These are phyloP conservation scores for Drosophila arizonae DNA, from an alignment of 1,140 invertebrate genomes.

Conservation along the genomic window DNA sequence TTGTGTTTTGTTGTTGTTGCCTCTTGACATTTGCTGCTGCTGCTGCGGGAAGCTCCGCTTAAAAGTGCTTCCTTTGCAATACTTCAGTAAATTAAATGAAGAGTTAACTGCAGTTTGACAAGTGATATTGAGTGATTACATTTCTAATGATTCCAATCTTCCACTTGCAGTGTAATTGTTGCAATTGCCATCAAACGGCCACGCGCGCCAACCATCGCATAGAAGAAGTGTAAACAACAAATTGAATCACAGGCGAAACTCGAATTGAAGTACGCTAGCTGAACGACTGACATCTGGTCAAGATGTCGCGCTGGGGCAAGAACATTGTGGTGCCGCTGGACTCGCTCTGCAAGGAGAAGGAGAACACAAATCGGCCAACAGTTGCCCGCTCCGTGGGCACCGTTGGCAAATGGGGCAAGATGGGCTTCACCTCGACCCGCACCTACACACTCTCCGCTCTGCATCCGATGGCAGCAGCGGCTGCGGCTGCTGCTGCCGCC, in stretches of 20 bases:
- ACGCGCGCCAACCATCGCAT: slow-evolving; percentile 16
- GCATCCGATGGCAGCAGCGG: slow-evolving; percentile 78
- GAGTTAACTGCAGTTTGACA: background rate
- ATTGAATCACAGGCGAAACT: slow-evolving; percentile 13
- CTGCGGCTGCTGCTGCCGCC: slow-evolving; percentile 77
- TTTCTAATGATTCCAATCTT: background rate
- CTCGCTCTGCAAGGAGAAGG: slow-evolving; percentile 87
- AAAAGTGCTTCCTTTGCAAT: slow-evolving; percentile 15
- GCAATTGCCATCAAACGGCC: slow-evolving; percentile 33
- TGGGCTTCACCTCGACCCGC: slow-evolving; percentile 94
- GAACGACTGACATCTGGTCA: slow-evolving; percentile 34
- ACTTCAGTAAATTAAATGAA: background rate
- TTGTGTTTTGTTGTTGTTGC: slow-evolving; percentile 74
- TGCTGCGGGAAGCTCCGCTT: slow-evolving; percentile 27
- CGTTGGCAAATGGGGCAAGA: slow-evolving; percentile 96
- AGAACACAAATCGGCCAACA: slow-evolving; percentile 93
- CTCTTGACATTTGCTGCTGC: slow-evolving; percentile 45
- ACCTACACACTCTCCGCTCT: slow-evolving; percentile 83
- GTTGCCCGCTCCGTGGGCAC: slow-evolving; percentile 94
- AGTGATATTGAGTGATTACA: background rate
- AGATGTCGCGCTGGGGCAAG: slow-evolving; percentile 86
- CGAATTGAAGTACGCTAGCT: slow-evolving; percentile 18
- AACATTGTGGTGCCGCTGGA: slow-evolving; percentile 86
- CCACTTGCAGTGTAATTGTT: slow-evolving; percentile 40
- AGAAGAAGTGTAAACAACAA: slow-evolving; percentile 39